Percentiles rank a stretch among this genome's conserved stretches.
Conservation (phyloP, 1,140 invertebrate species). For the Zaprionus inermis region DNA sequence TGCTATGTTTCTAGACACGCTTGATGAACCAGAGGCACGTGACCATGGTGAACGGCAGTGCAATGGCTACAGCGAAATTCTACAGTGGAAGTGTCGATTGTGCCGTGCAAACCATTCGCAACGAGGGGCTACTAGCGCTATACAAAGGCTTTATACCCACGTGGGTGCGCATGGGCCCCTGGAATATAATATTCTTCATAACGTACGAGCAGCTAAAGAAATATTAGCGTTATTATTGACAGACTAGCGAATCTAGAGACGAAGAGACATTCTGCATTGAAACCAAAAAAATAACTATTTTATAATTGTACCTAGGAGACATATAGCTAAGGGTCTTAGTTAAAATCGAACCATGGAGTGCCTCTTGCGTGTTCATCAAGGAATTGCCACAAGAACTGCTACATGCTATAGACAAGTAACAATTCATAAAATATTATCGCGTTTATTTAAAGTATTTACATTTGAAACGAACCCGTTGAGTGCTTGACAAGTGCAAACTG, state of each 20-base stretch:
- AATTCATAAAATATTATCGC: not conserved
- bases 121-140: slow-evolving; percentile 91
- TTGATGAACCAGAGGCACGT: slow-evolving; percentile 94
- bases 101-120: slow-evolving; percentile 88
- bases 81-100: slow-evolving; percentile 96
- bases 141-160: slow-evolving; percentile 98
- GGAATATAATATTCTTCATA: slow-evolving; percentile 98
- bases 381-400: slow-evolving; percentile 46
- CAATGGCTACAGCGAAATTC: slow-evolving; percentile 85
- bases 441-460: slow-evolving; percentile 62
- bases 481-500: slow-evolving; percentile 15
- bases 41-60: slow-evolving; percentile 85
- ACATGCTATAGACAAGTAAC: slow-evolving; percentile 33
- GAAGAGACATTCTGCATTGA: slow-evolving; percentile 54
- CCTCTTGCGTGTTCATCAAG: slow-evolving; percentile 54
- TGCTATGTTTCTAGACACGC: slow-evolving; percentile 88
- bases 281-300: slow-evolving; percentile 60
- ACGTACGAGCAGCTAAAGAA: slow-evolving; percentile 96
- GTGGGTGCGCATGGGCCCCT: slow-evolving; percentile 97
- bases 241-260: not conserved
- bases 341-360: slow-evolving; percentile 41
- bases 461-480: slow-evolving; percentile 23
- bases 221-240: slow-evolving; percentile 84
- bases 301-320: slow-evolving; percentile 36
- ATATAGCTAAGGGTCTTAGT: slow-evolving; percentile 33